Evolutionary conservation across 1,140 invertebrate species (phyloP), one percentile per base, ranked within the genome.

Genomic region (Dendrolimus kikuchii): DNA sequence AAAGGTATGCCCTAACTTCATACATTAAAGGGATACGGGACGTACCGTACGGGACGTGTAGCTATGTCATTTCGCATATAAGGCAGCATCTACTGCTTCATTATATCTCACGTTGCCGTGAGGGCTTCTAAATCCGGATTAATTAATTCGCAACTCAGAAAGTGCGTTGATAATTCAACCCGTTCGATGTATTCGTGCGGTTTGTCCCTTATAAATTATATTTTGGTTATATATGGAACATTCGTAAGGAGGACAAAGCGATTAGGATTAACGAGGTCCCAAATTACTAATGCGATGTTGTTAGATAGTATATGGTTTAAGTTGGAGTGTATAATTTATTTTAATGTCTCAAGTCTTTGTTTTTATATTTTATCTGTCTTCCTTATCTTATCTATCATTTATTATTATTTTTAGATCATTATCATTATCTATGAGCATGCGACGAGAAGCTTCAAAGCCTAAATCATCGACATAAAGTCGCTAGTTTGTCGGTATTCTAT

Each of bases 71-170:
- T 53, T 42, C 9, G 23, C 38, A 41, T n/a, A 23, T 49, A 49
- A 49, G 38, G 40, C 51, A 42, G 46, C 46, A 40, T 46, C 36
- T 40, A 55, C 49, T 49, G 45, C 51, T 54, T 56, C 52, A 56
- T 57, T 62, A 59, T 64, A 64, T 64, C 59, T 64, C 65, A 57
- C 53, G 59, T 64, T 60, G 49, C 55, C 57, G 55, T 60, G 49
- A 62, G 60, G 59, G 55, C 50, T 48, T 49, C 53, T 58, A 57
- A 64, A 68, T 60, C 66, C 59, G 62, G 57, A 62, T 68, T 68
- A 64, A 64, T 68, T 68, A 68, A 64, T 64, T 64, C 65, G 38
- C 44, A 61, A 66, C 53, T 59, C 55, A 41, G 59, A 54, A 60
- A 57, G 51, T 63, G 54, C 50, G 55, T 53, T 38, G 52, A 51